phyloP scores from a whole-genome alignment of 2,113 vertebrate species.

The Tragelaphus strepsiceros region DNA sequence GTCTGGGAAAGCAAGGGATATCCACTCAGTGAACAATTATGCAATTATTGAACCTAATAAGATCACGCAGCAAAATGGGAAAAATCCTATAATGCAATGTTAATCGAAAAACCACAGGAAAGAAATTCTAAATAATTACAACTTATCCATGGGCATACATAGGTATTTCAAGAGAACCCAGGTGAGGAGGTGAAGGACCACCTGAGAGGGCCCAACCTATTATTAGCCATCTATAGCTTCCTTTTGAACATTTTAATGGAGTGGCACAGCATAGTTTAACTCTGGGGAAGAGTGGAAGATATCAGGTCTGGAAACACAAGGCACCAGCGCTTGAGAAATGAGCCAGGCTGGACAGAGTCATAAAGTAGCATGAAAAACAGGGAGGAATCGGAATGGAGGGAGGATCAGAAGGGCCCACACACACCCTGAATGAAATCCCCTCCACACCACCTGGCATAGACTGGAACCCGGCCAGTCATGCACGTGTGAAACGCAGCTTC shows the following conservation, averaged over 20 bases:
- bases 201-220: not conserved
- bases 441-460: not conserved
- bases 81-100: not conserved
- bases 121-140: not conserved
- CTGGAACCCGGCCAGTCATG: too few species aligned
- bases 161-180: not conserved
- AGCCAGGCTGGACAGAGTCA: not conserved
- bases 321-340: not conserved
- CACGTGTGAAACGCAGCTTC: not conserved
- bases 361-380: not conserved
- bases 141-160: not conserved
- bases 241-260: not conserved
- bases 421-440: not conserved
- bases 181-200: not conserved
- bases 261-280: not conserved
- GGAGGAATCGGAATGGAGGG: not conserved
- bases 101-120: not conserved
- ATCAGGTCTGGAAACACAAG: not conserved
- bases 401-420: not conserved
- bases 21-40: not conserved
- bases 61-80: not conserved
- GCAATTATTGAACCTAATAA: constrained; percentile 45
- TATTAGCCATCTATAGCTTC: not conserved
- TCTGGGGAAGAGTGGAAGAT: not conserved
- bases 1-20: constrained; percentile 20